These are phyloP conservation scores for Carcinoscorpius rotundicauda DNA, from an alignment of 1,140 invertebrate genomes.

Conservation along the genomic window DNA sequence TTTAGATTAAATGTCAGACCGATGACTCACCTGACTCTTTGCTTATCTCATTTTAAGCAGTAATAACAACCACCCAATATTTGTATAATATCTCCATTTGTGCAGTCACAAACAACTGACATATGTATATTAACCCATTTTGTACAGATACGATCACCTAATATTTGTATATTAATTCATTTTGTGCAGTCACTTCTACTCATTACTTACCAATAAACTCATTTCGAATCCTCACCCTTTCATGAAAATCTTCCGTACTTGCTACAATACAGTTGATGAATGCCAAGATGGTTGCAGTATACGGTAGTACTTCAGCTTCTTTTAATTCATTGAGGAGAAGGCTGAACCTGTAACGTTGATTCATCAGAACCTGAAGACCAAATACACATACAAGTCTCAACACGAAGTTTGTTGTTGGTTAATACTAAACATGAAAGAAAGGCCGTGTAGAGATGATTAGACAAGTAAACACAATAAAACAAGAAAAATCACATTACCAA, in stretches of 20 bases:
- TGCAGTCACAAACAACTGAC: no score
- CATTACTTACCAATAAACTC: constrained; percentile 78
- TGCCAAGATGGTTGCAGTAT: constrained; percentile 77
- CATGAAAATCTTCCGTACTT: constrained; percentile 69
- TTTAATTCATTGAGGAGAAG: constrained; percentile 77
- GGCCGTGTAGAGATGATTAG: no score
- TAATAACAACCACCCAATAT: no score
- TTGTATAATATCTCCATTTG: no score
- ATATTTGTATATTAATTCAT: background rate
- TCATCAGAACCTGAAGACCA: constrained; percentile 53
- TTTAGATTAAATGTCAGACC: no score
- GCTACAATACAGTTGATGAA: constrained; percentile 94
- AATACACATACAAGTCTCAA: background rate
- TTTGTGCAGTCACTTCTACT: background rate
- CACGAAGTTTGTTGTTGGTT: no score
- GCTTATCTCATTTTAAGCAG: no score
- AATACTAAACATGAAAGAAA: no score
- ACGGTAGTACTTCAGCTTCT: constrained; percentile 61
- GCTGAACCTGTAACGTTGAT: constrained; percentile 70
- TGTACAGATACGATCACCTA: background rate
- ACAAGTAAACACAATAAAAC: no score
- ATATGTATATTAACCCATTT: no score
- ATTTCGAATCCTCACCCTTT: constrained; percentile 74
- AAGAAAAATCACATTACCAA: no score
- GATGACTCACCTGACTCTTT: no score